Evolutionary conservation across 2,888 invertebrate genomes (phyloP).

Genomic region (Andrena camellia): DNA sequence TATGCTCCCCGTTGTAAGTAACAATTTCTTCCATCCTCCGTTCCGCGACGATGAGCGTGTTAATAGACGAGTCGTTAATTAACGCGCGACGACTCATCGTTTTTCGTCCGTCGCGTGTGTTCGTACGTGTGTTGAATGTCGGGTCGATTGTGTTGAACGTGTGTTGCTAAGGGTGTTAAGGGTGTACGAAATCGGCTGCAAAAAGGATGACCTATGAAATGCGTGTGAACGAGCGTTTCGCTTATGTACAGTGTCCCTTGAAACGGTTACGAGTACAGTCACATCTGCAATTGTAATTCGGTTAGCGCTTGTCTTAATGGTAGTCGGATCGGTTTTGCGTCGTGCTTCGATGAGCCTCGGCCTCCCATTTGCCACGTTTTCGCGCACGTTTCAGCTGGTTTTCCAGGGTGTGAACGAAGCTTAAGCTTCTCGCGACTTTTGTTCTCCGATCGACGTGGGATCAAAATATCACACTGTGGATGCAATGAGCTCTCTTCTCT

Average conservation of each 20-base stretch:
- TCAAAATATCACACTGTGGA: not conserved
- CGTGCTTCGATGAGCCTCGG: constrained; percentile 14
- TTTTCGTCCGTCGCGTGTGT: constrained; percentile 7
- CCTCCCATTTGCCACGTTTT: not conserved
- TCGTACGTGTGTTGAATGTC: not conserved
- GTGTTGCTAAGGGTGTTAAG: constrained; percentile 17
- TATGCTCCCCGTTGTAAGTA: constrained; percentile 22
- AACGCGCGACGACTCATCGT: constrained; percentile 24
- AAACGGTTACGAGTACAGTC: constrained; percentile 55
- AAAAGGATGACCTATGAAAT: constrained; percentile 71
- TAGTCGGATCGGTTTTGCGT: constrained; percentile 18
- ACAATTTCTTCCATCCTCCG: constrained; percentile 43
- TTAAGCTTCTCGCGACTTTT: constrained; percentile 43
- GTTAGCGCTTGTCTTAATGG: constrained; percentile 27
- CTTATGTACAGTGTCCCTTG: constrained; percentile 65
- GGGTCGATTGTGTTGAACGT: not conserved
- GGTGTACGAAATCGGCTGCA: constrained; percentile 67
- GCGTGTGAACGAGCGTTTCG: constrained; percentile 63
- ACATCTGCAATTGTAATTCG: constrained; percentile 47
- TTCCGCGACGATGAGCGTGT: constrained; percentile 45
- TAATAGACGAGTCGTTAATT: constrained; percentile 46
- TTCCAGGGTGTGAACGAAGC: constrained; percentile 46
- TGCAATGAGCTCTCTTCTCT: not conserved
- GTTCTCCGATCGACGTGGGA: constrained; percentile 16
- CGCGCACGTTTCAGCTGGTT: not conserved